Percentiles rank a stretch among this genome's conserved stretches.
Conservation (phyloP, 2,113 vertebrate species). For the Dromiciops gliroides region DNA sequence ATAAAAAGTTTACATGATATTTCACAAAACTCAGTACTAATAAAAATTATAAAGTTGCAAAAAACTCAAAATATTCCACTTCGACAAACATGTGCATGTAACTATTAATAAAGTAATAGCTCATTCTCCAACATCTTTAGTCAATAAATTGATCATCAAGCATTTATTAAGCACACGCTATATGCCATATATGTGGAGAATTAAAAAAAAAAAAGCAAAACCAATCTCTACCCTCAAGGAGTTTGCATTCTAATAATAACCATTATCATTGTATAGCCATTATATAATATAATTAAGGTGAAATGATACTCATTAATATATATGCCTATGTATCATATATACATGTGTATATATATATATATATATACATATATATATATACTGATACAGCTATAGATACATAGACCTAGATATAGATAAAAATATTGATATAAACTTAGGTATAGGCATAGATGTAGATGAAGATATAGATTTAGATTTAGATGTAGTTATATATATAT, state of each 20-base stretch:
- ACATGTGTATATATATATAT: too few relatives aligned
- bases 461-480: too few relatives aligned
- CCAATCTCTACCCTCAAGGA: neutral
- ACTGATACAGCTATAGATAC: too few relatives aligned
- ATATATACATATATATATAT: too few relatives aligned
- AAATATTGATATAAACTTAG: too few relatives aligned
- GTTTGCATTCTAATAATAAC: neutral
- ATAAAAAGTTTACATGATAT: conserved; percentile 36
- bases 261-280: neutral
- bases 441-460: too few relatives aligned
- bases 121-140: neutral
- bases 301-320: neutral
- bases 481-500: neutral
- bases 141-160: neutral
- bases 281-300: neutral
- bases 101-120: neutral
- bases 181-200: neutral
- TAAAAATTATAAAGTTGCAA: conserved; percentile 36
- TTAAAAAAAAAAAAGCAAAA: neutral
- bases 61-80: conserved; percentile 41
- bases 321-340: too few relatives aligned
- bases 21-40: conserved; percentile 10
- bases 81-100: neutral
- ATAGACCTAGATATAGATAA: too few relatives aligned
- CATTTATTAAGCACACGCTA: neutral